Conservation (phyloP, 2,113 vertebrate species). For the Columbina picui region DNA sequence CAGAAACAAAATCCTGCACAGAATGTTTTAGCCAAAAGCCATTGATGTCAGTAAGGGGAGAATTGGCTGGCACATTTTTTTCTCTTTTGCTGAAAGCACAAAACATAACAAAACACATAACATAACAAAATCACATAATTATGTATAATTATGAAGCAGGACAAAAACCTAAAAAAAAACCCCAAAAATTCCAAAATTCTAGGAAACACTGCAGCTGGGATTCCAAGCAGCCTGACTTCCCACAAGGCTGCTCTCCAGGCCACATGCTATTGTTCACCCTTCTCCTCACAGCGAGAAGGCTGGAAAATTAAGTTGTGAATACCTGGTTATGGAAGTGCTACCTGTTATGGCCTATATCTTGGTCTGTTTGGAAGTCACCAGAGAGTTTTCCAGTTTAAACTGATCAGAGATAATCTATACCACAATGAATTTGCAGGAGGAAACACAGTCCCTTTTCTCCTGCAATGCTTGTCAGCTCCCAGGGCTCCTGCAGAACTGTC, state of each 20-base stretch:
- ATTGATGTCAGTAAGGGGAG: not conserved
- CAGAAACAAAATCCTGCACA: not conserved
- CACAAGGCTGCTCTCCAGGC: not conserved
- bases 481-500: not conserved
- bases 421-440: not conserved
- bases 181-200: not conserved
- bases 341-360: not conserved
- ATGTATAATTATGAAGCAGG: not conserved
- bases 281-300: not conserved
- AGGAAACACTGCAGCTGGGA: not conserved
- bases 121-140: not conserved
- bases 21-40: not conserved
- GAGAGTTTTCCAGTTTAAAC: not conserved
- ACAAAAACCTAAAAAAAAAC: not conserved
- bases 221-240: not conserved
- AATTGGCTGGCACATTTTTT: not conserved
- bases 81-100: not conserved
- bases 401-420: not conserved
- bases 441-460: not conserved
- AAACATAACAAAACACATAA: not conserved
- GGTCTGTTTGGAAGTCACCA: not conserved
- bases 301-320: not conserved
- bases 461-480: not conserved
- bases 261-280: not conserved
- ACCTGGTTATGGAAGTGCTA: not conserved